Conservation (phyloP, 1,140 invertebrate genomes). For the Nilaparvata lugens region DNA sequence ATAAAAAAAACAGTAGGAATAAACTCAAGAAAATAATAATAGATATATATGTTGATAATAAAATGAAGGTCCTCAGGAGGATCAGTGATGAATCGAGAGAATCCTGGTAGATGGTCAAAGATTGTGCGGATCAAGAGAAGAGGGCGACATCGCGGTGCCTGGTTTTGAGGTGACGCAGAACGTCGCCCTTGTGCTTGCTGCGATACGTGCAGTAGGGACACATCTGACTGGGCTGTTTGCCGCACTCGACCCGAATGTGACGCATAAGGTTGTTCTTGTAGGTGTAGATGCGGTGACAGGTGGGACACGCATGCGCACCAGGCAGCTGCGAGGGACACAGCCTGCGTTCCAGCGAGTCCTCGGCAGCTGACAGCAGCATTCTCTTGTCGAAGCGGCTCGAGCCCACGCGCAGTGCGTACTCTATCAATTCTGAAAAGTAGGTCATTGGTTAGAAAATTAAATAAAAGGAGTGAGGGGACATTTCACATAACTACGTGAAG, state of each 20-base stretch:
- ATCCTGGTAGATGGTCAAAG: too few species aligned
- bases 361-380: not conserved
- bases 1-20: too few species aligned
- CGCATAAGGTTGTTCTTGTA: slow-evolving; percentile 35
- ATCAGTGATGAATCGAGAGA: too few species aligned
- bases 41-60: too few species aligned
- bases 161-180: slow-evolving; percentile 73
- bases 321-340: slow-evolving; percentile 11
- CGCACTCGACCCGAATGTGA: slow-evolving; percentile 43
- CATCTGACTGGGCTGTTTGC: slow-evolving; percentile 34
- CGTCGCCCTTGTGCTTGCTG: slow-evolving; percentile 73
- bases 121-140: not conserved
- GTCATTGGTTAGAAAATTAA: too few species aligned
- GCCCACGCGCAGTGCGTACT: slow-evolving; percentile 14
- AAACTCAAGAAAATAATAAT: too few species aligned
- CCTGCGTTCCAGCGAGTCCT: not conserved
- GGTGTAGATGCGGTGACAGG: slow-evolving; percentile 29
- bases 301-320: slow-evolving; percentile 31
- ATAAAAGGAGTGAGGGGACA: too few species aligned
- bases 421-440: slow-evolving; percentile 2
- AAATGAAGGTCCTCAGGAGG: too few species aligned
- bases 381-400: not conserved
- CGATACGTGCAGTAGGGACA: slow-evolving; percentile 68
- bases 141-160: slow-evolving; percentile 56
- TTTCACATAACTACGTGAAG: too few species aligned